These are phyloP conservation scores for Latrodectus geometricus DNA, from an alignment of 1,140 invertebrate species.

Conservation along the genomic window DNA sequence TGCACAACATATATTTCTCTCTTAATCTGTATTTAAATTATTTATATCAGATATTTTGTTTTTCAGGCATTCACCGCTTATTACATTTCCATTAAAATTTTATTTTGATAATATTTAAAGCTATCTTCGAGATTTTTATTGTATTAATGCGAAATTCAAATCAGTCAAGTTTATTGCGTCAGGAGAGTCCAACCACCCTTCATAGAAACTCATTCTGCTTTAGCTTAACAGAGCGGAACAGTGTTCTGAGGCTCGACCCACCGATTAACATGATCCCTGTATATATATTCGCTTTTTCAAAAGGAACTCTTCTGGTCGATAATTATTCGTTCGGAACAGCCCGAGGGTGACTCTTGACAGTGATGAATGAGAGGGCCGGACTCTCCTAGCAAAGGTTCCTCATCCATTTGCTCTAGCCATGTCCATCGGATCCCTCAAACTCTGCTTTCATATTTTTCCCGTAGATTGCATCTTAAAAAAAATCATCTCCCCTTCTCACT, in stretches of 20 bases:
- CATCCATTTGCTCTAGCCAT: conserved; percentile 52
- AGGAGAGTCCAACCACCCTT: neutral
- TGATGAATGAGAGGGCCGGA: conserved; percentile 58
- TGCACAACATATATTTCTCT: too few relatives aligned
- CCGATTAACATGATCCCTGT: conserved; percentile 38
- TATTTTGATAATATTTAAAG: too few relatives aligned
- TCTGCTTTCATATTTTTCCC: conserved; percentile 11
- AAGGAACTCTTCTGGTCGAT: conserved; percentile 47
- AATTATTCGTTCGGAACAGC: conserved; percentile 59
- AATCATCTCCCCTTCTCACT: too few relatives aligned
- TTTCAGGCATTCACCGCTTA: too few relatives aligned
- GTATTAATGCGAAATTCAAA: too few relatives aligned
- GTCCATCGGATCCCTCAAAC: conserved; percentile 27
- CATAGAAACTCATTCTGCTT: conserved; percentile 23
- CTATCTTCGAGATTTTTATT: too few relatives aligned
- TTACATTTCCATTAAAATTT: too few relatives aligned
- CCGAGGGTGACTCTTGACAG: conserved; percentile 53
- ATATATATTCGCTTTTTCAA: conserved; percentile 15
- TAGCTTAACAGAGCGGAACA: conserved; percentile 32
- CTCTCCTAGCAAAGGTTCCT: conserved; percentile 21
- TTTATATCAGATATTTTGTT: too few relatives aligned
- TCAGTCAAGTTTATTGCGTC: too few relatives aligned
- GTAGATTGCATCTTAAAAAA: conserved; percentile 17
- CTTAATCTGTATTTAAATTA: too few relatives aligned
- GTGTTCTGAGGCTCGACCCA: neutral